Evolutionary conservation across 2,797 vertebrate genomes (phyloP), one percentile per base, ranked within the genome.

Genomic region (Rhadinocentrus ornatus): DNA sequence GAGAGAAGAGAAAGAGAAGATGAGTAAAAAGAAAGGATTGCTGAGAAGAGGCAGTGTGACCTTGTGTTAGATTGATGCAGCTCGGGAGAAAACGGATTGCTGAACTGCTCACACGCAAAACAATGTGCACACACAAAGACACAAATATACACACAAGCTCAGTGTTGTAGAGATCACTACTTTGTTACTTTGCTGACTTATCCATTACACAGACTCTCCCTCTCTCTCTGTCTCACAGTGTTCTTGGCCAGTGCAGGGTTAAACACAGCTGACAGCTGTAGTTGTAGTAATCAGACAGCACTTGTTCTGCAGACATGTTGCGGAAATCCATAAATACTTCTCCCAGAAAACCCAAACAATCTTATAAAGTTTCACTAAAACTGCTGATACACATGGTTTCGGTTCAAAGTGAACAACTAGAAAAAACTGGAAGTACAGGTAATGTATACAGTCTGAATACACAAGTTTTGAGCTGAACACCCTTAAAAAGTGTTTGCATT

Each of bases 21-120:
- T 35, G 66, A 71, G 73, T 69, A 69, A 73, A 77, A 80, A 50
- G 69, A 78, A 56, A 79, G 65, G 70, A 67, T 54, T 65, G 78
- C 20, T 15, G 66, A 65, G 71, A 74, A 84, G 68, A 64, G 68
- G 78, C 76, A 72, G 54, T 65, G 73, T 85, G 82, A 90, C 88
- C 92, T 91, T 93, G 92, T 76, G 77, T 86, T 80, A 87, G 88
- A 92, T 90, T 92, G 89, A 92, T 92, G 90, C 6, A 73, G 88
- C 90, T 86, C 91, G 61, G 68, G 88, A 88, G 89, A 84, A 80
- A 88, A 88, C 39, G 56, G 62, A 90, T 89, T 80, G 89, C 69
- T 53, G 58, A 81, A 69, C 71, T 9, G 24, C 75, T 75, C n/a
- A 15, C 64, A 62, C 77, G 57, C 59, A 54, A 32, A 61, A 71